Base-by-base conservation (phyloP, 2,797 vertebrate species). In the Rhodeus uyekii region DNA sequence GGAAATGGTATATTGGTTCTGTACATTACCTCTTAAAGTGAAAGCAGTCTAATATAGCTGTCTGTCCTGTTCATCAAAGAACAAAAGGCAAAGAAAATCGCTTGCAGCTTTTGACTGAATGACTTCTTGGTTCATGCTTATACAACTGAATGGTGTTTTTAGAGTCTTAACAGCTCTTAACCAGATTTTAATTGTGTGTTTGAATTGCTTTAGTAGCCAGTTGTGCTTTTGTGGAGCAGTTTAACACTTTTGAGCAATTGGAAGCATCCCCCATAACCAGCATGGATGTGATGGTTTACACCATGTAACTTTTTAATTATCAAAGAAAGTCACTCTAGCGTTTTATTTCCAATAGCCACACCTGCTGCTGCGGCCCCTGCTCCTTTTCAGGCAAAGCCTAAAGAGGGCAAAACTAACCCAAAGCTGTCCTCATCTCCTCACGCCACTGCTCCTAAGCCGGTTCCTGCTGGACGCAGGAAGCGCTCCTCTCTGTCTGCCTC, bases 391-490 rank as follows among this genome's bases (percentile, higher is more conserved):
- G 83, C 92, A 81, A 95, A 95, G 91, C 89, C 91, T 91, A 95
- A 95, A 94, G 93, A 94, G 92, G 88, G 91, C 83, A 94, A 95
- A 86, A 84, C 84, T 90, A 88, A 73, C 6, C 88, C 78, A 46
- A 86, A 87, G 82, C 85, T 76, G 69, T 88, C 86, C 76, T 12
- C 86, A 61, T 53, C 90, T 89, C 88, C 90, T 83, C 89, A 91
- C 72, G 64, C 94, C 83, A 92, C 91, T 81, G 88, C 89, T 93
- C 93, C 93, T 90, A 93, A 93, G 84, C 92, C 95, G 76, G 91
- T 94, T 80, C 92, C 93, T 73, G 81, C 87, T 53, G 89, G 93
- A 87, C 92, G 92, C 93, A 94, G 92, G 86, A 95, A 95, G 89
- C 94, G 91, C n/a, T 93, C 93, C 16, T 93, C 94, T 42, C 87